Percentiles rank a stretch among this genome's conserved stretches.
These are phyloP conservation scores for Acronicta alni DNA, from an alignment of 2,888 invertebrate species.

Conservation along the genomic window DNA sequence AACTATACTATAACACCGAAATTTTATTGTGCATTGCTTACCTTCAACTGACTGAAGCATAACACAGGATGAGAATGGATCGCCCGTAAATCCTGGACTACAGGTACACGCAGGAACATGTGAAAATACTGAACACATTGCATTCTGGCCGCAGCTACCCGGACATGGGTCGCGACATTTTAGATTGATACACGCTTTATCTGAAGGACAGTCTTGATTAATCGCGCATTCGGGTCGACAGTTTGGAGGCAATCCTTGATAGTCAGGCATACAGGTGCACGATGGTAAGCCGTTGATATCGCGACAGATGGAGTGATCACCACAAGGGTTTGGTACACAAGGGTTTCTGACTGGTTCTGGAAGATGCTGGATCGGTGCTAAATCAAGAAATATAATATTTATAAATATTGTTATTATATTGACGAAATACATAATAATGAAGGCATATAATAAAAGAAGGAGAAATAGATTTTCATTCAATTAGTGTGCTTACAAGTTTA, in stretches of 20 bases:
- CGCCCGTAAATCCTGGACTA: constrained; percentile 92
- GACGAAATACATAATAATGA: neutral
- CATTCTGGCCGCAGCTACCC: constrained; percentile 91
- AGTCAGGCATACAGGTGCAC: constrained; percentile 91
- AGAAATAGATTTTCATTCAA: too few species aligned
- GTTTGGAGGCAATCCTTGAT: constrained; percentile 92
- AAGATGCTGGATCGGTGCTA: constrained; percentile 65
- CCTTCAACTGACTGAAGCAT: constrained; percentile 84
- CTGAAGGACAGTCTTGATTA: constrained; percentile 92
- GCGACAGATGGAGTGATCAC: constrained; percentile 91
- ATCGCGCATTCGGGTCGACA: constrained; percentile 93
- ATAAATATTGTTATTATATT: neutral
- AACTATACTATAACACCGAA: too few species aligned
- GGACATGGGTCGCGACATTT: constrained; percentile 93
- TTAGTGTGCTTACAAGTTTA: too few species aligned
- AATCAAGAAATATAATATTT: constrained; percentile 18
- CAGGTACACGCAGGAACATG: constrained; percentile 93
- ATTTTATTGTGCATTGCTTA: constrained; percentile 43
- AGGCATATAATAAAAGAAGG: constrained; percentile 7
- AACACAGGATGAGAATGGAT: constrained; percentile 92
- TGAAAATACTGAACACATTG: constrained; percentile 91
- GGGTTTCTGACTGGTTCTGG: constrained; percentile 88
- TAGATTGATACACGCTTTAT: constrained; percentile 92
- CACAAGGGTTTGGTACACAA: constrained; percentile 92
- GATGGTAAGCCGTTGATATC: constrained; percentile 90